Percentiles rank a stretch among this genome's conserved stretches.
Evolutionary conservation across 2,797 vertebrate species (phyloP).

Genomic region (Poecile montanus): DNA sequence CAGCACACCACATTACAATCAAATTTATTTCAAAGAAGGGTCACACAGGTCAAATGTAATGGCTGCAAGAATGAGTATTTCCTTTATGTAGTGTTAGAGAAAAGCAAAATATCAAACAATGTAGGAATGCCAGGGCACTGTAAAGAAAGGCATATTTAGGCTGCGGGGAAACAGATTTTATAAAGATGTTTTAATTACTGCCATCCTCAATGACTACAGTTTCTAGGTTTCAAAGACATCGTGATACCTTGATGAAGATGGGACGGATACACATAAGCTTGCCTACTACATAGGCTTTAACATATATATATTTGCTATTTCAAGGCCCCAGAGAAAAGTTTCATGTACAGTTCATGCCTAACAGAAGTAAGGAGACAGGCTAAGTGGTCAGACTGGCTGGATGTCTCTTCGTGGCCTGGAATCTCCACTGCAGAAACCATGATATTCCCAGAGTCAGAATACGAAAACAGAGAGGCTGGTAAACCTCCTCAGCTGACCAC

Average conservation of each 20-base stretch:
- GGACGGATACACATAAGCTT: background rate
- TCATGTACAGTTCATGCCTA: background rate
- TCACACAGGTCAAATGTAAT: slow-evolving; percentile 39
- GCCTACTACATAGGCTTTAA: background rate
- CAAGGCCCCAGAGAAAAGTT: background rate
- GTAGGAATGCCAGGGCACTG: background rate
- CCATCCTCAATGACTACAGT: background rate
- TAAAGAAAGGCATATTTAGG: background rate
- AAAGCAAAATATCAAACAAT: slow-evolving; percentile 40
- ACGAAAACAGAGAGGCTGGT: background rate
- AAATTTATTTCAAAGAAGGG: slow-evolving; percentile 64
- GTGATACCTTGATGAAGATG: background rate
- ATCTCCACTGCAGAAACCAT: background rate
- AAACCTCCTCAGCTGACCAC: background rate
- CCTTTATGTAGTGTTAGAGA: slow-evolving; percentile 33
- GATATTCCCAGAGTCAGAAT: background rate
- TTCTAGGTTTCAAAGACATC: background rate
- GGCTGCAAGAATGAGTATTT: slow-evolving; percentile 44
- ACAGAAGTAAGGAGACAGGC: background rate
- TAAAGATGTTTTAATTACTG: background rate
- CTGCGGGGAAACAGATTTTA: background rate
- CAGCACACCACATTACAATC: slow-evolving; percentile 51
- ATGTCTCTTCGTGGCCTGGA: background rate
- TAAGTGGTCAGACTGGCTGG: background rate
- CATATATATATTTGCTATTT: background rate